Base-by-base conservation (phyloP, 92 coral and sea anemone species). In the Epizoanthus ramosus region DNA sequence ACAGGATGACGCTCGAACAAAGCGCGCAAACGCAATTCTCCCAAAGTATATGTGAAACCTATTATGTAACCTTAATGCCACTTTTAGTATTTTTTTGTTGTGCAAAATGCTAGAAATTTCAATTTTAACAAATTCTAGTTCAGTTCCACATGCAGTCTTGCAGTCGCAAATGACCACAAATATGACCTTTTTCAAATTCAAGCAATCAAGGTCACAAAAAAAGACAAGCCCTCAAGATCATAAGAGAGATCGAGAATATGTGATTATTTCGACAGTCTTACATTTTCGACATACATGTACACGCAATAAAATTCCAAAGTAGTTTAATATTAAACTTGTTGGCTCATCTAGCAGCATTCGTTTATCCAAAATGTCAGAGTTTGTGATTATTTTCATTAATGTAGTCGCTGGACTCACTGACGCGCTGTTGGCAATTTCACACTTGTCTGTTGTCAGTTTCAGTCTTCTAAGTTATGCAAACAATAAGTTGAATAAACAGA, bases 121-220 rank as follows among this genome's bases (percentile, higher is more conserved):
- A n/a, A n/a, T n/a, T n/a, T n/a, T n/a, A n/a, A n/a, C n/a, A n/a
- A n/a, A n/a, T n/a, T n/a, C n/a, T n/a, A n/a, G n/a, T n/a, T n/a
- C n/a, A n/a, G n/a, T n/a, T n/a, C n/a, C n/a, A n/a, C n/a, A n/a
- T n/a, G n/a, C n/a, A n/a, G n/a, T n/a, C n/a, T n/a, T n/a, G 69
- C 69, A 64, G 69, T 64, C 39, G 19, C 43, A 65, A 65, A 65
- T 24, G 71, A 65, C 37, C 71, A 65, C 71, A 65, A 65, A 65
- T 65, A 65, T 65, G 71, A 65, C 71, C 71, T 65, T 65, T 65
- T 67, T 67, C 71, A 67, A 67, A 67, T 67, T 67, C 71, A 67
- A 67, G 71, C 33, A 67, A 33, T 67, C 71, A 67, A 67, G 71
- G n/a, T 67, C 71, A 33, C 43, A 37, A 37, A 28, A 28, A 28